Percentiles rank a stretch among this genome's conserved stretches.
phyloP scores from a whole-genome alignment of 1,140 invertebrate genomes.

The Brachionus manjavacas region DNA sequence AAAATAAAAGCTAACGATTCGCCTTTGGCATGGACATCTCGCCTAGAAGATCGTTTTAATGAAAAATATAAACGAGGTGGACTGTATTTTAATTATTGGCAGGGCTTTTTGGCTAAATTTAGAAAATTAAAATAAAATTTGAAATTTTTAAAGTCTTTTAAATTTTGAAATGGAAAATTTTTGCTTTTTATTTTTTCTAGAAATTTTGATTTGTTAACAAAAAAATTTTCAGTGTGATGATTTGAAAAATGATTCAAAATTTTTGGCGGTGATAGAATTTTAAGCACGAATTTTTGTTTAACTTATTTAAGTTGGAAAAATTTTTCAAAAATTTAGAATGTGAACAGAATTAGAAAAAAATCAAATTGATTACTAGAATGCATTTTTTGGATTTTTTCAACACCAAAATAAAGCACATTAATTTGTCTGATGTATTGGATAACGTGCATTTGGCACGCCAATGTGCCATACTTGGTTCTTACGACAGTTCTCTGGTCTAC shows the following conservation, averaged over 20 bases:
- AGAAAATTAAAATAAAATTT: conserved; percentile 31
- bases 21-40: conserved; percentile 17
- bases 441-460: not conserved
- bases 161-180: not conserved
- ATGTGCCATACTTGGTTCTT: not conserved
- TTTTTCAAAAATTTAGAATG: not conserved
- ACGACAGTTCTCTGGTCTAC: not conserved
- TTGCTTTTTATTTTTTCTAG: too few relatives aligned
- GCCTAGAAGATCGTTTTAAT: conserved; percentile 28
- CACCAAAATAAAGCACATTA: not conserved
- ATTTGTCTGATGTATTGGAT: not conserved
- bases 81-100: conserved; percentile 42
- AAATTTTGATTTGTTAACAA: too few relatives aligned
- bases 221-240: too few relatives aligned
- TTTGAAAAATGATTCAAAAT: not conserved
- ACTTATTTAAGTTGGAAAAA: too few relatives aligned
- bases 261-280: not conserved
- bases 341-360: not conserved
- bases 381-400: not conserved
- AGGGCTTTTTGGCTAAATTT: conserved; percentile 36
- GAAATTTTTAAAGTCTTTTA: not conserved
- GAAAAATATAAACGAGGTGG: conserved; percentile 38
- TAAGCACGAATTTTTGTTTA: not conserved
- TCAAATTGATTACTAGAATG: not conserved
- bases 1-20: not conserved